Evolutionary conservation across 2,113 vertebrate genomes (phyloP), one percentile per base, ranked within the genome.

Genomic region (Stegastes partitus): DNA sequence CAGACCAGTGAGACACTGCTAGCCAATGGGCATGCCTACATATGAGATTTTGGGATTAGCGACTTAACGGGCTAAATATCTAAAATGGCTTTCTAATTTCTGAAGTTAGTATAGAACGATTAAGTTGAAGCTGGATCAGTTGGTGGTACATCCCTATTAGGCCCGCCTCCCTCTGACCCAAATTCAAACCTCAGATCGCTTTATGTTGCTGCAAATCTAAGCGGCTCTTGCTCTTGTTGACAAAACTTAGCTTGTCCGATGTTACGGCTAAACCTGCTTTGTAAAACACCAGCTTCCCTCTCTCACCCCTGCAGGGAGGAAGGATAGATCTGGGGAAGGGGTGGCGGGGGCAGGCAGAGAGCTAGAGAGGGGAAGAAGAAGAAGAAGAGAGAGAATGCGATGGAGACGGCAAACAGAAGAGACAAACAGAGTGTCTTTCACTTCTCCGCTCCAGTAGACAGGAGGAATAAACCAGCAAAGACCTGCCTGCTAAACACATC

Each of bases 401-500:
- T 57, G 72, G 70, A 84, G 77, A 87, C 59, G 2, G 77, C 84
- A 81, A 90, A 91, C 78, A 87, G 79, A 44, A 72, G 71, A 92
- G 78, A 91, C 82, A 90, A 89, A 92, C 88, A 87, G 79, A 84
- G 66, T 74, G 84, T 79, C 86, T 90, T 76, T 87, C 77, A 70
- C 83, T 80, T 84, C 80, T 88, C 59, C 65, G 87, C 88, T 90
- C 87, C 84, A 87, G 66, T 82, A 83, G 85, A 84, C 86, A 87
- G 77, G 77, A 56, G 79, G 83, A 86, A 82, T 82, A 92, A 89
- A 90, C 84, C 79, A 68, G 89, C 87, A 79, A 88, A 87, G 90
- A 87, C 89, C 90, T 85, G 88, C 88, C 83, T 85, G 87, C 86
- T 92, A 86, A 91, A 88, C 83, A 87, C 86, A 72, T 89, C 88